A percentile compares a stretch with the other conserved stretches of the same genome.
Evolutionary conservation across 2,113 vertebrate genomes (phyloP).

Genomic region (Rhipidura dahli): DNA sequence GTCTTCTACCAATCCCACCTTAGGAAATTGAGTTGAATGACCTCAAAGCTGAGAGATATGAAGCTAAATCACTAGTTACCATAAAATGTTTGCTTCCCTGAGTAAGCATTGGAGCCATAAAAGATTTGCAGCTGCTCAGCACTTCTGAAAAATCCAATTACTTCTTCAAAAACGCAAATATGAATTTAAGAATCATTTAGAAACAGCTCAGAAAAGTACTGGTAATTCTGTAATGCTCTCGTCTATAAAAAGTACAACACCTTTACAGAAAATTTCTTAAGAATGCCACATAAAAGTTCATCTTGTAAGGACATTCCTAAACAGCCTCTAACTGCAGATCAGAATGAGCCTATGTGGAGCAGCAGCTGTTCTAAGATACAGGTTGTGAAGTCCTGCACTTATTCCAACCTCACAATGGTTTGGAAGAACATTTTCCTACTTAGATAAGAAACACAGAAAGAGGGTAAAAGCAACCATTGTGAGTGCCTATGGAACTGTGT

Average conservation of each 20-base stretch:
- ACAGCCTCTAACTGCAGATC: neutral
- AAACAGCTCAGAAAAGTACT: neutral
- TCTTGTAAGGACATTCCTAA: neutral
- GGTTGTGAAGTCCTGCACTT: neutral
- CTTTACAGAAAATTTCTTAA: neutral
- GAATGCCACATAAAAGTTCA: neutral
- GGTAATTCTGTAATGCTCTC: neutral
- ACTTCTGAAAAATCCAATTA: neutral
- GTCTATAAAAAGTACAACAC: neutral
- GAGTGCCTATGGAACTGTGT: neutral
- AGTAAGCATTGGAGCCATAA: neutral
- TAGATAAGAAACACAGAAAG: neutral
- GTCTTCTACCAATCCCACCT: neutral
- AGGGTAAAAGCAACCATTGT: neutral
- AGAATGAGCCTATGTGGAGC: neutral
- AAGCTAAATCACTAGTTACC: neutral
- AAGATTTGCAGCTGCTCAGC: neutral
- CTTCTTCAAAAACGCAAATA: neutral
- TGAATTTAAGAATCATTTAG: neutral
- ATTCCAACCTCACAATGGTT: neutral
- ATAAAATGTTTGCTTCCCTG: neutral
- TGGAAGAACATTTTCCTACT: neutral
- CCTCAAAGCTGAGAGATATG: neutral
- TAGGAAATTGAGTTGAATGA: neutral
- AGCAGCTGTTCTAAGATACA: neutral